Base-by-base conservation (phyloP, 2,113 vertebrate genomes). In the Micromys minutus region DNA sequence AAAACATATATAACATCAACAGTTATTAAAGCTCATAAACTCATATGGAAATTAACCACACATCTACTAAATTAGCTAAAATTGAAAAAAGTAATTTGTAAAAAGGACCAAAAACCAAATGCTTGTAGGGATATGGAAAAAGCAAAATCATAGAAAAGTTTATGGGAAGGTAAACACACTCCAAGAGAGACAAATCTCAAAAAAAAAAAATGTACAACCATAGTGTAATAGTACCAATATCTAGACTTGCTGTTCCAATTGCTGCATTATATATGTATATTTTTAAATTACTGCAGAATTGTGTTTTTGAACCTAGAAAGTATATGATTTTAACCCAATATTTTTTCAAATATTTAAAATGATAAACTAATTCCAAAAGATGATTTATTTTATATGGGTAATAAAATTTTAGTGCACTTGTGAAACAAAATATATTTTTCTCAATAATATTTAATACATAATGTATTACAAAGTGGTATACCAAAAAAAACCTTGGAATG, bases 401-500 rank as follows among this genome's bases (percentile, higher is more conserved):
- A 36, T 45, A 84, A 91, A 65, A 47, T 16, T 26, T 57, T 84
- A 13, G 3, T 39, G 63, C 2, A 87, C 22, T 36, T 36, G 17
- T 42, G 45, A 3, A 26, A 50, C 50, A 13, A 52, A 50, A 50
- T 34, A 24, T 47, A 24, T 74, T 72, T 42, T 7, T 24, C 31
- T 77, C 74, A 50, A 15, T 77, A 50, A 50, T 31, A 5, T 45
- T 11, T 75, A 12, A 21, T 80, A 3, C 29, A 52, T 3, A 21
- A 6, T 81, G 5, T 19, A 72, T 71, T 55, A 29, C 4, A 87
- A 39, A n/a, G n/a, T n/a, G n/a, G n/a, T n/a, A n/a, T n/a, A n/a
- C n/a, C n/a, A n/a, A n/a, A n/a, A n/a, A 34, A 10, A 12, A 11
- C 7, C 7, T 39, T 55, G 15, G 8, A 9, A n/a, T 24, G 1